These are phyloP conservation scores for Monochamus saltuarius DNA, from an alignment of 1,140 invertebrate species.

Conservation along the genomic window DNA sequence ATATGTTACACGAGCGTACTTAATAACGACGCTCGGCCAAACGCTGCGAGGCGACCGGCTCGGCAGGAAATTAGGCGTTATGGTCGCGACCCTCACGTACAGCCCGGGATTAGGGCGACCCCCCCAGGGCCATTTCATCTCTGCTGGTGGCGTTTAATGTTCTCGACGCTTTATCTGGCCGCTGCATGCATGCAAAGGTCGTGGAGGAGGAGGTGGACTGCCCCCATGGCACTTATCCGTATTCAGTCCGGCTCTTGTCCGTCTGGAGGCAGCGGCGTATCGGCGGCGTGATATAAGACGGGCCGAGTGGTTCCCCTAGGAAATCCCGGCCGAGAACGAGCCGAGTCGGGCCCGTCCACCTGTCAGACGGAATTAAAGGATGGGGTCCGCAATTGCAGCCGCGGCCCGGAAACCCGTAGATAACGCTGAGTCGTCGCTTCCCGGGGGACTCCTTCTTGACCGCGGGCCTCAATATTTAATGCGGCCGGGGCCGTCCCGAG, in stretches of 20 bases:
- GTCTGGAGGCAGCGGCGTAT: constrained; percentile 28
- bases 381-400: constrained; percentile 43
- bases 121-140: constrained; percentile 35
- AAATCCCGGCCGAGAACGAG: constrained; percentile 38
- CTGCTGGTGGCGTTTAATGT: constrained; percentile 33
- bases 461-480: constrained; percentile 47
- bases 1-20: background rate
- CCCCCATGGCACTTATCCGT: constrained; percentile 30
- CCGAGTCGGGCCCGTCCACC: constrained; percentile 41
- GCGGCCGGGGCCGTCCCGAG: constrained; percentile 10
- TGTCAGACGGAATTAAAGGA: constrained; percentile 50
- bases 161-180: constrained; percentile 37
- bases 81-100: constrained; percentile 35
- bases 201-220: constrained; percentile 4
- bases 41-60: constrained; percentile 9
- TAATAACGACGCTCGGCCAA: no score
- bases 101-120: constrained; percentile 27
- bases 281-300: constrained; percentile 44
- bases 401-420: constrained; percentile 40
- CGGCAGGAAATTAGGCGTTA: constrained; percentile 35
- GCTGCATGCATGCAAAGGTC: constrained; percentile 40
- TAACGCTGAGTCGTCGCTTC: constrained; percentile 39
- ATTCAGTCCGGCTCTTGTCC: constrained; percentile 31
- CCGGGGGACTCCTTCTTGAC: constrained; percentile 36
- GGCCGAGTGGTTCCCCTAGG: constrained; percentile 41